Conservation (phyloP, 35 echinoderm and acorn worm genomes). For the Lytechinus variegatus region DNA sequence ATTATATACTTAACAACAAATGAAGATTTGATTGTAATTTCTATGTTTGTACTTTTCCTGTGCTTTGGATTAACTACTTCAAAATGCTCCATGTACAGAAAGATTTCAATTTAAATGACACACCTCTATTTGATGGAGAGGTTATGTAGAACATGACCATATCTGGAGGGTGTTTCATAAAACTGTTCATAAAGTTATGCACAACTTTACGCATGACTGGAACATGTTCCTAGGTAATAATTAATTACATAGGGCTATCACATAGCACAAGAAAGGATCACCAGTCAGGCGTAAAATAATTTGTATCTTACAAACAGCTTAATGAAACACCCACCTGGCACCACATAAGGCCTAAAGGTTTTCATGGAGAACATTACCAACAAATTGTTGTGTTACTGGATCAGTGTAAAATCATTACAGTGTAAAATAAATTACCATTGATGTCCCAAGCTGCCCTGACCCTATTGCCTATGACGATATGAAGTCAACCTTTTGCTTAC, state of each 20-base stretch:
- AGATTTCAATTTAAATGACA: too few species aligned
- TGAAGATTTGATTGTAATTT: background rate
- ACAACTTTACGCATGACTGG: too few species aligned
- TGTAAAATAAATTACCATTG: background rate
- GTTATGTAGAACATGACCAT: background rate
- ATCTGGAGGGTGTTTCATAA: too few species aligned
- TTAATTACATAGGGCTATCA: too few species aligned
- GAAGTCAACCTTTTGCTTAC: background rate
- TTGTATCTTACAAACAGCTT: too few species aligned
- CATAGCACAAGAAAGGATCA: too few species aligned
- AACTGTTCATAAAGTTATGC: too few species aligned
- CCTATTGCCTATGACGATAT: background rate
- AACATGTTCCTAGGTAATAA: too few species aligned
- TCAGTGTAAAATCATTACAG: background rate
- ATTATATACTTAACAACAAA: constrained; percentile 6
- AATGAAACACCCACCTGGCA: too few species aligned
- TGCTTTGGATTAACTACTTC: background rate
- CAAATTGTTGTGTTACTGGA: background rate
- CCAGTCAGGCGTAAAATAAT: too few species aligned
- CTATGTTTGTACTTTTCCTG: constrained; percentile 11
- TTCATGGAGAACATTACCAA: background rate
- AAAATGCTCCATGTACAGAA: background rate
- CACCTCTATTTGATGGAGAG: background rate
- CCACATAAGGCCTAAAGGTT: background rate
- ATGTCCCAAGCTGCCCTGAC: background rate